Conservation (phyloP, 2,888 invertebrate genomes). For the Candidula unifasciata region DNA sequence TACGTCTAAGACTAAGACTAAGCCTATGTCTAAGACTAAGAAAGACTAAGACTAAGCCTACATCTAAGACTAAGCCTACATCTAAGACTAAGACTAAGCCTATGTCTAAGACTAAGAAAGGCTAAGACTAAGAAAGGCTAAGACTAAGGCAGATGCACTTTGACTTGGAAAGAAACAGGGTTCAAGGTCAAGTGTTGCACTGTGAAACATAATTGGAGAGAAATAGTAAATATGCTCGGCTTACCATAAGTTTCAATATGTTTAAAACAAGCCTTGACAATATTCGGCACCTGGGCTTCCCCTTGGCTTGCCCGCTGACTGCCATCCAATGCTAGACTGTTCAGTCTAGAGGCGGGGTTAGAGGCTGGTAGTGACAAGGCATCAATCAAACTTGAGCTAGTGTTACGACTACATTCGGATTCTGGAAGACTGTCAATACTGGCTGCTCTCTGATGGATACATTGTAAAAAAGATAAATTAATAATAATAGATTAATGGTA, state of each 20-base stretch:
- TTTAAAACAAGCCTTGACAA: slow-evolving; percentile 88
- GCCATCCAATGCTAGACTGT: slow-evolving; percentile 39
- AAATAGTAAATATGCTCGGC: too few species aligned
- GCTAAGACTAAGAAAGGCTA: too few species aligned
- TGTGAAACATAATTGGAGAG: neutral
- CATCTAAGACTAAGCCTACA: too few species aligned
- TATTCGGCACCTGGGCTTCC: slow-evolving; percentile 83
- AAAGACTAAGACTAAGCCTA: too few species aligned
- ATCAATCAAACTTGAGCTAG: slow-evolving; percentile 69
- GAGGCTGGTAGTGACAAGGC: slow-evolving; percentile 70
- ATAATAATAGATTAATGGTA: too few species aligned
- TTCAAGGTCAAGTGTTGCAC: too few species aligned
- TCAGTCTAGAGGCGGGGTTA: slow-evolving; percentile 55
- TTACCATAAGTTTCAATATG: slow-evolving; percentile 88
- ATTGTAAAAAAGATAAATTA: neutral
- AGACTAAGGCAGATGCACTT: neutral
- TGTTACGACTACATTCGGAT: slow-evolving; percentile 69
- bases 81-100: too few species aligned
- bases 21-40: too few species aligned
- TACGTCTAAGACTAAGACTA: too few species aligned
- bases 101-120: too few species aligned
- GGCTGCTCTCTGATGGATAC: slow-evolving; percentile 64
- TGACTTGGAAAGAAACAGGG: too few species aligned
- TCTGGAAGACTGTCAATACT: slow-evolving; percentile 74
- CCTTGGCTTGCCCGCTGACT: slow-evolving; percentile 51